These are phyloP conservation scores for Bombus affinis DNA, from an alignment of 1,140 invertebrate species.

Conservation along the genomic window DNA sequence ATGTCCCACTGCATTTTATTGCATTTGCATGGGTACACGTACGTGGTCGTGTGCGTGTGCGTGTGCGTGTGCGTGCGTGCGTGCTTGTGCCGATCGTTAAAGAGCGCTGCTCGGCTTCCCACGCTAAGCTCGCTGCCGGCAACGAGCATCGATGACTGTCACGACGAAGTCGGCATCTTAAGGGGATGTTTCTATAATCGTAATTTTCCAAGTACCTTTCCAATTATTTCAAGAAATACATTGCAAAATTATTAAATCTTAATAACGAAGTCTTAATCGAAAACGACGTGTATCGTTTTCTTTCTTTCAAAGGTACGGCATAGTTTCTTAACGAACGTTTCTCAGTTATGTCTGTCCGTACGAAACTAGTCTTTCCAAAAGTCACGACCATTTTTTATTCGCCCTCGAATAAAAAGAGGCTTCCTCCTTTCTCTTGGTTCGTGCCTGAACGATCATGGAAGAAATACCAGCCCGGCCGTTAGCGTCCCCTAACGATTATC, in stretches of 20 bases:
- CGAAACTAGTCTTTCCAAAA: background rate
- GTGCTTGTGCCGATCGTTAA: slow-evolving; percentile 46
- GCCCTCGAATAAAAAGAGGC: background rate
- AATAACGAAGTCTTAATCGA: too few relatives aligned
- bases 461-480: background rate
- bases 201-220: background rate
- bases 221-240: background rate
- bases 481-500: slow-evolving; percentile 42
- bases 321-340: too few relatives aligned
- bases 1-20: slow-evolving; percentile 45
- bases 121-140: slow-evolving; percentile 25
- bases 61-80: background rate
- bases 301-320: too few relatives aligned
- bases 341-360: too few relatives aligned
- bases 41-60: background rate
- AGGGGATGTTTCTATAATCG: background rate
- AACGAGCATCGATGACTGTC: background rate
- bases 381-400: background rate
- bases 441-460: background rate
- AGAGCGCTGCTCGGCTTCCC: slow-evolving; percentile 54
- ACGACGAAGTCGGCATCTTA: background rate
- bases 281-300: too few relatives aligned
- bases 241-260: too few relatives aligned
- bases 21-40: slow-evolving; percentile 37
- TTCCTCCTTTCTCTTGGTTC: background rate